Evolutionary conservation across 2,888 invertebrate genomes (phyloP).

Genomic region (Caenorhabditis becei): DNA sequence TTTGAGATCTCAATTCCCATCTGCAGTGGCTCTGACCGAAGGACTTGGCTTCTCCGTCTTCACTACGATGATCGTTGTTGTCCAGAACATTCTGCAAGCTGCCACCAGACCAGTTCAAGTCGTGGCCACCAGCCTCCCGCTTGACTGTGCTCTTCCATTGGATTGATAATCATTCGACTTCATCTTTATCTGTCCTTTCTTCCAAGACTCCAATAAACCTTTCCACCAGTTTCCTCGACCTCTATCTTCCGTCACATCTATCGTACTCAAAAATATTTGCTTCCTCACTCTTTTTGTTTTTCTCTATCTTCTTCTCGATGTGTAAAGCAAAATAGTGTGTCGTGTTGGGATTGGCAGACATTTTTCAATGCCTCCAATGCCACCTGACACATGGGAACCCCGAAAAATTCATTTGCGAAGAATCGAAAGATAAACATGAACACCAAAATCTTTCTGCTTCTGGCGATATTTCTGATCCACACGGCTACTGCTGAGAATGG

Average conservation of each 20-base stretch:
- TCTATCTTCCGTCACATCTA: not conserved
- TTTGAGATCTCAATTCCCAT: constrained; percentile 64
- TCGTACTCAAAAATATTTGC: not conserved
- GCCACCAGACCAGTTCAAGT: constrained; percentile 32
- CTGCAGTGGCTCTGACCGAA: constrained; percentile 65
- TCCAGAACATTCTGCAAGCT: constrained; percentile 65
- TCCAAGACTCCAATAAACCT: constrained; percentile 15
- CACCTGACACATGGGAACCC: not conserved
- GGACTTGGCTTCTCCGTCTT: constrained; percentile 69
- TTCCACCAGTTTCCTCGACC: not conserved
- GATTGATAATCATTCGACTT: constrained; percentile 7
- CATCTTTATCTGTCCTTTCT: not conserved
- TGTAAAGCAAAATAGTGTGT: constrained; percentile 31
- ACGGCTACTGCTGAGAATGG: constrained; percentile 41
- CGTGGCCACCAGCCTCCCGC: constrained; percentile 2
- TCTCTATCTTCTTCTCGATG: constrained; percentile 19
- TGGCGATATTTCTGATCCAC: constrained; percentile 5
- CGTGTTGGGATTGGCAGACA: constrained; percentile 5
- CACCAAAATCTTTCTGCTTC: constrained; percentile 1
- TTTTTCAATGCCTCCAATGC: constrained; percentile 1
- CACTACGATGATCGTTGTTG: constrained; percentile 64
- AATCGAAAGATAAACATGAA: constrained; percentile 2
- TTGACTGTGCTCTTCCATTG: constrained; percentile 37
- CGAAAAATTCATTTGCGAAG: not conserved
- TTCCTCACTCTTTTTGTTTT: constrained; percentile 20